Conservation (phyloP, 2,888 invertebrate species). For the Caenorhabditis sp. region DNA sequence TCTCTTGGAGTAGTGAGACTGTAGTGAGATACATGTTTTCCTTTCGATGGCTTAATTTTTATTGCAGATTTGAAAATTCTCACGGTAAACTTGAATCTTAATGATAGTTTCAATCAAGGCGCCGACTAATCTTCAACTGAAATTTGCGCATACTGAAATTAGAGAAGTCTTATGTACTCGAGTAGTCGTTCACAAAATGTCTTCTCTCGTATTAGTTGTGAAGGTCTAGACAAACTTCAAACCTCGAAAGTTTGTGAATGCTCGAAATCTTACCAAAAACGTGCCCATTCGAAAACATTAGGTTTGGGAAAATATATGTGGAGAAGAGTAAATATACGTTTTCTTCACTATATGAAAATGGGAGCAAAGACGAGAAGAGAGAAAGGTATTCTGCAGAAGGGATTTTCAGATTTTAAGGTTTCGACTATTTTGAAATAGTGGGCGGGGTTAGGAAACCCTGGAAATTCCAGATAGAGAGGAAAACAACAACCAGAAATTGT, state of each 20-base stretch:
- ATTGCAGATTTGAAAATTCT: too few species aligned
- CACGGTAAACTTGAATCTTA: too few species aligned
- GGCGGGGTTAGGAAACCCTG: not conserved
- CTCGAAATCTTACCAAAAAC: not conserved
- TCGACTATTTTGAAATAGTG: not conserved
- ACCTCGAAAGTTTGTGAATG: not conserved
- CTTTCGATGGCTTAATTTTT: too few species aligned
- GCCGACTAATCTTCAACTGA: too few species aligned
- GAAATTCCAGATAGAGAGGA: not conserved
- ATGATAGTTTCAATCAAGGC: too few species aligned
- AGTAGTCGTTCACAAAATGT: not conserved
- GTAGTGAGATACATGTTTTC: too few species aligned
- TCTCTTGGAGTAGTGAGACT: too few species aligned
- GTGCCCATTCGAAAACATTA: slow-evolving; percentile 5
- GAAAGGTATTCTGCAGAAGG: not conserved
- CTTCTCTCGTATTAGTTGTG: not conserved
- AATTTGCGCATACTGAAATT: slow-evolving; percentile 13
- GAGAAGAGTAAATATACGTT: slow-evolving; percentile 16
- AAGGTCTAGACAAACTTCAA: not conserved
- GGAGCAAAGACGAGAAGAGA: slow-evolving; percentile 7
- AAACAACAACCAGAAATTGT: too few species aligned
- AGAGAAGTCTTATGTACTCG: not conserved
- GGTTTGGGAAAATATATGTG: not conserved
- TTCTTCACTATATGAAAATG: slow-evolving; percentile 11
- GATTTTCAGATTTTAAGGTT: not conserved